phyloP scores from a whole-genome alignment of 2,113 vertebrate genomes.

The Cacatua alba region DNA sequence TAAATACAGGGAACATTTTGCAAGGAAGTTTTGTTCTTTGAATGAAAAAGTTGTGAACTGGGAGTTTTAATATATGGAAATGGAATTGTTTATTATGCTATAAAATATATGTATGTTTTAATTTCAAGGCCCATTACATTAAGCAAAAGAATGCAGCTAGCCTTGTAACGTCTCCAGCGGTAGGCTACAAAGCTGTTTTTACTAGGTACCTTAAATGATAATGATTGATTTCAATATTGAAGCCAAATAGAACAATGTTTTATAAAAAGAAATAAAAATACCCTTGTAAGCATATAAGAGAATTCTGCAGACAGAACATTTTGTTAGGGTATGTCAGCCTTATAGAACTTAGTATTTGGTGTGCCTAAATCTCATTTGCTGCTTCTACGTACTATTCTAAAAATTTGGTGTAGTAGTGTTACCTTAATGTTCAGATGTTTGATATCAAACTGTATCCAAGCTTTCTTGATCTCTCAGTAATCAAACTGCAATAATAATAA shows the following conservation, averaged over 20 bases:
- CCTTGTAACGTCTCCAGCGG: not conserved
- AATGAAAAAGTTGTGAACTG: not conserved
- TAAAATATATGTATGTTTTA: conserved; percentile 61
- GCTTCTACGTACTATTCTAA: not conserved
- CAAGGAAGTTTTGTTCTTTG: not conserved
- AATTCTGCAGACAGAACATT: not conserved
- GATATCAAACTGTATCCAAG: not conserved
- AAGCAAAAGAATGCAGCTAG: not conserved
- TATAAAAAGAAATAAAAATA: not conserved
- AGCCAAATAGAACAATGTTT: fast-evolving
- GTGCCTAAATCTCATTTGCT: not conserved
- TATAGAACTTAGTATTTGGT: not conserved
- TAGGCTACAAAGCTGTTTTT: not conserved
- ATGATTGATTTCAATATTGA: not conserved
- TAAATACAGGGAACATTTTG: not conserved
- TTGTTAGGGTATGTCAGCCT: not conserved
- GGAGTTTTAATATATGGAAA: conserved; percentile 14
- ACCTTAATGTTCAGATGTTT: not conserved
- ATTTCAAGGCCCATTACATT: conserved; percentile 73
- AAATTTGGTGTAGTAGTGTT: not conserved
- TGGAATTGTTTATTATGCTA: conserved; percentile 5
- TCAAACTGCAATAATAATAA: not conserved
- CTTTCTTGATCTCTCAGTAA: not conserved
- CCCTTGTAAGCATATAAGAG: not conserved
- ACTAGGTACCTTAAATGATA: not conserved